Conservation (phyloP, 2,113 vertebrate genomes). For the Arizona elegans region DNA sequence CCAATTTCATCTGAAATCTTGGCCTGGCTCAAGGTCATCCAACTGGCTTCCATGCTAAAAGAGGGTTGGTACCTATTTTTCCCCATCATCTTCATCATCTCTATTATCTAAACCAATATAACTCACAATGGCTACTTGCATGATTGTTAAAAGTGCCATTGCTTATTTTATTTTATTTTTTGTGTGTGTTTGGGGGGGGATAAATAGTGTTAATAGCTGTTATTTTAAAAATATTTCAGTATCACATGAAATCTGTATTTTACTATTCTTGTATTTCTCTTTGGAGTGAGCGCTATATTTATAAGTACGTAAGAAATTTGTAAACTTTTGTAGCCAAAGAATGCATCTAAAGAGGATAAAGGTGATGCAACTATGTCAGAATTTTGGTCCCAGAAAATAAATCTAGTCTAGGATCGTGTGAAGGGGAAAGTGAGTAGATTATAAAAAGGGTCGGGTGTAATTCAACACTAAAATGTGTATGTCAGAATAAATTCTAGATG, state of each 20-base stretch:
- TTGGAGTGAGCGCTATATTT: not conserved
- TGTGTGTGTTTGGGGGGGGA: too few relatives aligned
- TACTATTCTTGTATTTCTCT: not conserved
- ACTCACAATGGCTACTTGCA: not conserved
- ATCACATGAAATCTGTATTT: not conserved
- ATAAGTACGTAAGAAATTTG: not conserved
- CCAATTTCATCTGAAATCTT: not conserved
- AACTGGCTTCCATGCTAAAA: not conserved
- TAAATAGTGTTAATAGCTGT: not conserved
- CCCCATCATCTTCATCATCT: not conserved
- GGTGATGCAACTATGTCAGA: not conserved
- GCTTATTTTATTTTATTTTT: not conserved
- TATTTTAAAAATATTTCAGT: not conserved
- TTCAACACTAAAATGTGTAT: not conserved
- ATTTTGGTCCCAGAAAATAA: not conserved
- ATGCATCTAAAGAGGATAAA: not conserved
- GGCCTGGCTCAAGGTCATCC: not conserved
- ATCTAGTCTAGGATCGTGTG: not conserved
- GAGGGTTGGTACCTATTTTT: not conserved
- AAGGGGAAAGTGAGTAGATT: not conserved
- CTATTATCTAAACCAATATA: not conserved
- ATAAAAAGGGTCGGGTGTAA: not conserved
- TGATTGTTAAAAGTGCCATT: not conserved
- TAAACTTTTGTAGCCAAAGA: not conserved
- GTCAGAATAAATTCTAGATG: not conserved